Base-by-base conservation (phyloP, 37 sponge, comb jelly and placozoan species). In the Bolinopsis microptera region DNA sequence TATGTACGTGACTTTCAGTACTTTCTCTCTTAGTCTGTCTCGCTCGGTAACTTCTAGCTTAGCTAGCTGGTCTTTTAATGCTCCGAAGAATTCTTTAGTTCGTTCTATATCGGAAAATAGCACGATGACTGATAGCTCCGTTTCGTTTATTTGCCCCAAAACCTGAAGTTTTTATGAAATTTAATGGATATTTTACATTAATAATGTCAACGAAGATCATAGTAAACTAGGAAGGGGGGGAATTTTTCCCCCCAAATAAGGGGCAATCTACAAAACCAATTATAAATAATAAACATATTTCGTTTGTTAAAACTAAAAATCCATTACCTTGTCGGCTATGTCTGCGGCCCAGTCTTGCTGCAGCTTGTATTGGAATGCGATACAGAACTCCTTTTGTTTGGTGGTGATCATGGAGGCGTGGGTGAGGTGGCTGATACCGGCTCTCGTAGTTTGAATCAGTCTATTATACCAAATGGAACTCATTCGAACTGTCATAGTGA, bases 81-180 rank as follows among this genome's bases (percentile, higher is more conserved):
- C 35, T 77, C 32, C 21, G 35, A 77, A 77, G 80, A 35, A 77
- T 36, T 77, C 80, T 77, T 36, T 32, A 21, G 80, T 32, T 35
- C 36, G 33, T 21, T 1, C 16, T 77, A 77, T 5, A 3, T 32
- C 80, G 35, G 90, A 86, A 38, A 86, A 86, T 38, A 86, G 90
- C 5, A 86, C 90, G 30, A 86, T 86, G 26, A 86, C 90, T 40
- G 90, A 86, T 5, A 86, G 30, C 61, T 41, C 61, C 30, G 61
- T 86, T 24, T 86, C 61, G 26, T 86, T 86, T 8, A 86, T 18
- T 35, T 86, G 61, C 0, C 36, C 61, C 26, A 86, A 23, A 24
- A 86, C 90, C 90, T 86, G 90, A 86, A 48, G 13, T 48, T 18
- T 48, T 48, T 48, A 48, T 48, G 61, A n/a, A n/a, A n/a, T n/a